These are phyloP conservation scores for Sebastes cheni DNA, from an alignment of 2,797 vertebrate species.

Conservation along the genomic window DNA sequence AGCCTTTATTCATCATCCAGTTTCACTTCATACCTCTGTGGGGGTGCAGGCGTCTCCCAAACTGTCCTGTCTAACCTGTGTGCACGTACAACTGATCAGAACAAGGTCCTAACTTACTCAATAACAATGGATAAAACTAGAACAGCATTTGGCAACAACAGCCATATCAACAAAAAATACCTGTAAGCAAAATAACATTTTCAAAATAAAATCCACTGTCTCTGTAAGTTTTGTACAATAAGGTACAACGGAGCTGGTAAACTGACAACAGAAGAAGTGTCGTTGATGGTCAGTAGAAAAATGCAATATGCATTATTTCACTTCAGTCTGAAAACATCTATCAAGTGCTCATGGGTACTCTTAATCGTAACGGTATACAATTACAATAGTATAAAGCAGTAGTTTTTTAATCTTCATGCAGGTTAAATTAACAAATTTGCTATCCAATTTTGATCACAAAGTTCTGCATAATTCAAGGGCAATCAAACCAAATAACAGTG, in stretches of 20 bases:
- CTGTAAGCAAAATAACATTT: slow-evolving; percentile 60
- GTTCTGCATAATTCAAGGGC: slow-evolving; percentile 23
- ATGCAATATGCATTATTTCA: slow-evolving; percentile 59
- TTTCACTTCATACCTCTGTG: slow-evolving; percentile 24
- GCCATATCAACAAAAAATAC: slow-evolving; percentile 51
- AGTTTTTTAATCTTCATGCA: slow-evolving; percentile 54
- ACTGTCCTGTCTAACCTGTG: slow-evolving; percentile 4
- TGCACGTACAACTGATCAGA: slow-evolving; percentile 24
- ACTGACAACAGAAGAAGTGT: slow-evolving; percentile 32
- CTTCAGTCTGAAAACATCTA: slow-evolving; percentile 38
- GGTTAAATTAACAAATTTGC: slow-evolving; percentile 31
- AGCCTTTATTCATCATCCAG: slow-evolving; percentile 62
- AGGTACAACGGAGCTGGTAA: slow-evolving; percentile 42
- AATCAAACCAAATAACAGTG: neutral
- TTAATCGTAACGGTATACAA: slow-evolving; percentile 27
- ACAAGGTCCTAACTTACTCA: slow-evolving; percentile 27
- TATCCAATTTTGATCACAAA: slow-evolving; percentile 8
- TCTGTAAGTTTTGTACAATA: slow-evolving; percentile 74
- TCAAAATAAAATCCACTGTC: slow-evolving; percentile 63
- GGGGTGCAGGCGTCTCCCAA: slow-evolving; percentile 2
- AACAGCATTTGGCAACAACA: slow-evolving; percentile 55
- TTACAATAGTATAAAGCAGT: slow-evolving; percentile 15
- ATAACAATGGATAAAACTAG: slow-evolving; percentile 44
- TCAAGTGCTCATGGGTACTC: slow-evolving; percentile 20
- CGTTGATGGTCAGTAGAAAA: slow-evolving; percentile 29